phyloP scores from a whole-genome alignment of 1,140 invertebrate genomes.

The Chymomyza costata region DNA sequence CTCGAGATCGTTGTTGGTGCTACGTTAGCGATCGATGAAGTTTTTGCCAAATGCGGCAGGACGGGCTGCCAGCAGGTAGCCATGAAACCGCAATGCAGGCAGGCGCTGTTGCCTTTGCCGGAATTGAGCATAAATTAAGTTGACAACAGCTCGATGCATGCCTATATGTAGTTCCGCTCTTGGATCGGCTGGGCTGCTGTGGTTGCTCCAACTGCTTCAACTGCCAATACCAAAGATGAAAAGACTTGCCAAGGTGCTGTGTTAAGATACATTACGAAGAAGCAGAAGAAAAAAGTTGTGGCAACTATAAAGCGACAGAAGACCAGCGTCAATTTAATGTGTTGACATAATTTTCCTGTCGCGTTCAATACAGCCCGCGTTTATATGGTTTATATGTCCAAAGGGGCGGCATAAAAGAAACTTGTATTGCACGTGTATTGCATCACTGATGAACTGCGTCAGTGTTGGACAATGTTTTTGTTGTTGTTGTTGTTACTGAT shows the following conservation, averaged over 20 bases:
- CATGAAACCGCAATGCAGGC: not conserved
- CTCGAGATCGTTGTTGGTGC: constrained; percentile 4
- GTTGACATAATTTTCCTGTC: constrained; percentile 71
- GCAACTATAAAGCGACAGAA: constrained; percentile 16
- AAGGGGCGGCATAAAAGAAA: constrained; percentile 56
- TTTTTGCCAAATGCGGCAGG: constrained; percentile 55
- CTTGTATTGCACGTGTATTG: constrained; percentile 67
- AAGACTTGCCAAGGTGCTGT: no score
- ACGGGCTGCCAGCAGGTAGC: not conserved
- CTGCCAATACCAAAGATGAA: no score
- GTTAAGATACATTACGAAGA: no score
- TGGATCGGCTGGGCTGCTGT: not conserved
- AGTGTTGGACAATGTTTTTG: constrained; percentile 5
- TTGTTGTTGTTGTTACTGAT: constrained; percentile 12
- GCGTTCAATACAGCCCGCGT: constrained; percentile 53
- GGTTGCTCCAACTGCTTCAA: no score
- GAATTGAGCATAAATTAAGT: constrained; percentile 69
- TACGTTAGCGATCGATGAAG: constrained; percentile 34
- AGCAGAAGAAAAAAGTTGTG: no score
- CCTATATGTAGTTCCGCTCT: constrained; percentile 32
- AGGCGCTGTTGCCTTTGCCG: constrained; percentile 1
- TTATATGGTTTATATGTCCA: no score
- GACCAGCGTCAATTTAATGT: constrained; percentile 62
- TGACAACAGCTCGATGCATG: constrained; percentile 43
- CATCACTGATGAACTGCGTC: constrained; percentile 63